Evolutionary conservation across 1,140 invertebrate species (phyloP).

Genomic region (Leptonema lineaticorne): DNA sequence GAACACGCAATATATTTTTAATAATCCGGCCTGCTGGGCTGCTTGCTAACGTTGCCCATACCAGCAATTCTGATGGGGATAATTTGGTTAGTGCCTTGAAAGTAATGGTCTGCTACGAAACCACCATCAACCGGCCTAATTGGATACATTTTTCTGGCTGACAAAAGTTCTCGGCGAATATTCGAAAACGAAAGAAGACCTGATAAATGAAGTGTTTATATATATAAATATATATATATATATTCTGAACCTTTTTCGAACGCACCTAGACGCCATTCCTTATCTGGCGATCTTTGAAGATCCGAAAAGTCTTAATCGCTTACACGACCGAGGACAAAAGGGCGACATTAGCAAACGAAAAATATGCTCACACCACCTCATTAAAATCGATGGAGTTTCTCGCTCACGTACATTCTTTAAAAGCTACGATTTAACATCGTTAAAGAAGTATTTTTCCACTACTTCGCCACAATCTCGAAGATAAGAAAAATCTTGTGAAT

Average conservation of each 20-base stretch:
- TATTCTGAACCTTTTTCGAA: neutral
- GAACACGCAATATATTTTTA: conserved; percentile 40
- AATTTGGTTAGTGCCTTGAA: conserved; percentile 42
- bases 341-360: conserved; percentile 9
- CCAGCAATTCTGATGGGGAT: conserved; percentile 28
- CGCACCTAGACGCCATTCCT: neutral
- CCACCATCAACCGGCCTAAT: conserved; percentile 42
- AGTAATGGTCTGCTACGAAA: conserved; percentile 39
- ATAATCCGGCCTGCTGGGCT: conserved; percentile 35
- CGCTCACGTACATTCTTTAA: neutral
- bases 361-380: neutral
- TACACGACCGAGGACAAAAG: neutral
- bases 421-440: neutral
- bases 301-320: conserved; percentile 13
- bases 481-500: conserved; percentile 27
- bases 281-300: conserved; percentile 13
- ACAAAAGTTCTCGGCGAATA: conserved; percentile 37
- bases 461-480: neutral
- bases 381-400: conserved; percentile 4
- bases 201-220: conserved; percentile 37
- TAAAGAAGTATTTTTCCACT: conserved; percentile 3
- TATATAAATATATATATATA: too few relatives aligned
- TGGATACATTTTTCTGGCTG: conserved; percentile 42
- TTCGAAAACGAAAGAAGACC: conserved; percentile 31
- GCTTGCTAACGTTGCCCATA: neutral